Evolutionary conservation across 1,140 invertebrate genomes (phyloP), one percentile per base, ranked within the genome.

Genomic region (Drosophila quadrilineata): DNA sequence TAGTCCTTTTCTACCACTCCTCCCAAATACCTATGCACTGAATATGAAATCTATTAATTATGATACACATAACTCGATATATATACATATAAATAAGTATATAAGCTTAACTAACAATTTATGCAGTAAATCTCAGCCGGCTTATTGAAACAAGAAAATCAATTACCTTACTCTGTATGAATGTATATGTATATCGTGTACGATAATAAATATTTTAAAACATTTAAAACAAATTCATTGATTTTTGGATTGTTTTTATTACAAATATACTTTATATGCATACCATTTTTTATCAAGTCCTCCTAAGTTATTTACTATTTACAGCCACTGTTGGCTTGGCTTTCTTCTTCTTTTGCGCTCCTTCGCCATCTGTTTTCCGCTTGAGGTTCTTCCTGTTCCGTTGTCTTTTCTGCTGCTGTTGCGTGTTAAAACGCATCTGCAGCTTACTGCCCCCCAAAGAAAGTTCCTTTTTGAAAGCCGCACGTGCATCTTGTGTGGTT

Each of bases 141-240:
- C 76, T 84, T 82, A 84, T 62, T 64, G 43, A 52, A 45, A 62
- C 68, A 28, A 41, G 29, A 45, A 57, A 12, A 33, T 6, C 17
- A 54, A 59, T 38, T 66, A 66, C 46, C 66, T 52, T 71, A 72
- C 65, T 75, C 79, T 79, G 62, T 59, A 80, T 71, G 70, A 67
- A 68, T 75, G 75, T 77, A 77, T 71, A 68, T 75, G 75, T 77
- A 77, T 79, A 75, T 82, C 75, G 68, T 80, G 77, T 80, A 80
- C 72, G 77, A 80, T 84, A 80, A 80, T 80, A 84, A 84, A 80
- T 84, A 80, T 84, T 80, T 84, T 84, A 75, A 80, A 76, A 71
- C n/a, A n/a, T n/a, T n/a, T n/a, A n/a, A n/a, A n/a, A n/a, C n/a
- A n/a, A n/a, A n/a, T n/a, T n/a, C n/a, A n/a, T n/a, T n/a, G n/a